Percentiles rank a stretch among this genome's conserved stretches.
Conservation (phyloP, 2,113 vertebrate species). For the Arenaria interpres region DNA sequence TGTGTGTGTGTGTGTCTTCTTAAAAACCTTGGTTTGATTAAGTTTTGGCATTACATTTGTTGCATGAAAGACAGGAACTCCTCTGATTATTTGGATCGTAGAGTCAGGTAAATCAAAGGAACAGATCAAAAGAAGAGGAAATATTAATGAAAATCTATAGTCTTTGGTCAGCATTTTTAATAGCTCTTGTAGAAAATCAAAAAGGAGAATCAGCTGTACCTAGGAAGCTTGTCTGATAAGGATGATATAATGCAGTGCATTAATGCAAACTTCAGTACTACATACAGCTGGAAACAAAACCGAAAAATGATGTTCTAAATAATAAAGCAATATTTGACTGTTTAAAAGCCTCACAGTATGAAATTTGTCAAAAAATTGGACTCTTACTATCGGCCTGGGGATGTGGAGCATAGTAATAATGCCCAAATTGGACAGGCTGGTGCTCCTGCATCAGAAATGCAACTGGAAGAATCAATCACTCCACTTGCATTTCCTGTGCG, state of each 20-base stretch:
- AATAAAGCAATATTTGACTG: conserved; percentile 64
- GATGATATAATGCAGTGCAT: conserved; percentile 59
- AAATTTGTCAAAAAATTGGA: conserved; percentile 52
- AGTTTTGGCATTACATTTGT: conserved; percentile 61
- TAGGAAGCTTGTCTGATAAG: conserved; percentile 63
- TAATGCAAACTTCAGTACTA: conserved; percentile 56
- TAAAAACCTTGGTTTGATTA: conserved; percentile 64
- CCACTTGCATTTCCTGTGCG: background rate
- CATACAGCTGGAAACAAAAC: conserved; percentile 60
- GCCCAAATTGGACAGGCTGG: background rate
- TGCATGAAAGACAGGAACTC: conserved; percentile 63
- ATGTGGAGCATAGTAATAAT: background rate
- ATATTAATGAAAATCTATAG: conserved; percentile 68
- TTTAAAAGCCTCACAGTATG: conserved; percentile 60
- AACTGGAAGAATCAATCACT: conserved; percentile 21
- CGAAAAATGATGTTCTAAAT: conserved; percentile 53
- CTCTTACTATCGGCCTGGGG: background rate
- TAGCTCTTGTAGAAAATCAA: conserved; percentile 65
- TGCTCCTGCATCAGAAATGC: background rate
- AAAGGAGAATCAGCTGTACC: conserved; percentile 61
- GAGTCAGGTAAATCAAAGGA: conserved; percentile 70
- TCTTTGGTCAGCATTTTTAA: conserved; percentile 68
- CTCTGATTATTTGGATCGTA: conserved; percentile 57
- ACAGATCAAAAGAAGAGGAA: conserved; percentile 65
- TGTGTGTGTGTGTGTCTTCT: background rate